Base-by-base conservation (phyloP, 2,113 vertebrate species). In the Phocoena phocoena region DNA sequence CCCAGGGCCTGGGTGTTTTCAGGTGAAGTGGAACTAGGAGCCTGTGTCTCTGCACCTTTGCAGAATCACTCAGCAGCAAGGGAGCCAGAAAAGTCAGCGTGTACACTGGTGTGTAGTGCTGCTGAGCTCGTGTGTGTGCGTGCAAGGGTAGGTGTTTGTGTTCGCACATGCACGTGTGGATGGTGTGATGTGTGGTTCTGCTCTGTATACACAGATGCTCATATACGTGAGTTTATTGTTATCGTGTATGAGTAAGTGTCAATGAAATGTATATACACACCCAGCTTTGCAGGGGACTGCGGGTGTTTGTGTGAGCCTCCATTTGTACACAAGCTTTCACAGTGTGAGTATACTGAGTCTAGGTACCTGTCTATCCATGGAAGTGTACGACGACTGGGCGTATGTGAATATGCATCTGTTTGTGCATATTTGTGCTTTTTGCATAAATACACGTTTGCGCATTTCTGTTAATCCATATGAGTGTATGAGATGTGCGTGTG, bases 1-100 rank as follows among this genome's bases (percentile, higher is more conserved):
- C 58, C 41, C 58, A 95, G 36, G 89, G 89, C 36, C 83, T 81
- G 77, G 96, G 93, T 93, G 90, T 96, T 97, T 97, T 97, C 79
- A 95, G 97, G 92, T 94, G 88, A 94, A 94, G 76, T 10, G 26
- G 85, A 90, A 81, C 88, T 79, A 88, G 88, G 70, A 96, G 60
- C 76, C 68, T 92, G 74, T 50, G 68, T 63, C 58, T 85, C 77
- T 87, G 44, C 38, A 88, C 87, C 60, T 95, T 82, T 84, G 50
- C 79, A n/a, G 47, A 74, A 15, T 88, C 4, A 4, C 85, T 94
- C 62, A 65, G 65, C 20, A n/a, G 18, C 73, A 70, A 38, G 17
- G 65, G 65, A 82, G 47, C 79, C 44, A n/a, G 84, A 88, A 79
- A 88, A 77, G 67, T 36, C 41, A n/a, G 6, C 5, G 28, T 71